A percentile compares a stretch with the other conserved stretches of the same genome.
These are phyloP conservation scores for Cranoglanis bouderius DNA, from an alignment of 2,113 vertebrate genomes.

Conservation along the genomic window DNA sequence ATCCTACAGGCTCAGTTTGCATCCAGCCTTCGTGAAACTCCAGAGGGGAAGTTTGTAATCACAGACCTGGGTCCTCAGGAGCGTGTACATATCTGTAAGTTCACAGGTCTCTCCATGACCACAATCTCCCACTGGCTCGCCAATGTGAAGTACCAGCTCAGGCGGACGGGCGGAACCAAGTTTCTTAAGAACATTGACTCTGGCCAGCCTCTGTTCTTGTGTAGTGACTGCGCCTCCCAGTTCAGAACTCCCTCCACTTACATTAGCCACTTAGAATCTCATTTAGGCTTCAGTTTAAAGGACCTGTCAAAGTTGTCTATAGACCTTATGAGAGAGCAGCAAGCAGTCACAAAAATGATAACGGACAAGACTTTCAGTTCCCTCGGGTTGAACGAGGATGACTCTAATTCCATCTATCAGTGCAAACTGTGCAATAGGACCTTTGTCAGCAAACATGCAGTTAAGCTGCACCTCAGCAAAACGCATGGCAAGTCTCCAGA, in stretches of 20 bases:
- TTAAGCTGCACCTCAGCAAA: conserved; percentile 99
- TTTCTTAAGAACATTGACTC: conserved; percentile 99
- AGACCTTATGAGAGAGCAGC: conserved; percentile 91
- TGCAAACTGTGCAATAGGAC: conserved; percentile 98
- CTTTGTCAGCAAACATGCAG: conserved; percentile 97
- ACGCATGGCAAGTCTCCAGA: conserved; percentile 99
- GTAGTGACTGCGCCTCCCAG: conserved; percentile 98
- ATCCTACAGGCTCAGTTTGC: conserved; percentile 98
- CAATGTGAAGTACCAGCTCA: conserved; percentile 98
- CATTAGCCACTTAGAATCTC: conserved; percentile 95
- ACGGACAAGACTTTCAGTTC: conserved; percentile 84
- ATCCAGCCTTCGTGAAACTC: conserved; percentile 89
- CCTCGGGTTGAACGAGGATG: conserved; percentile 87
- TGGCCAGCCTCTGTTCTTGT: conserved; percentile 97
- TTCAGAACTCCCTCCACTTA: conserved; percentile 98
- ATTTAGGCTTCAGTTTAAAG: conserved; percentile 96
- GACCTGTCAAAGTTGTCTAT: conserved; percentile 98
- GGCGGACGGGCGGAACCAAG: conserved; percentile 97
- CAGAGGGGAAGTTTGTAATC: conserved; percentile 93
- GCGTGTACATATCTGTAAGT: conserved; percentile 98
- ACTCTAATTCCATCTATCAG: conserved; percentile 88
- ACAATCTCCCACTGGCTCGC: conserved; percentile 99
- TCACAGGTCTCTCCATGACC: conserved; percentile 99
- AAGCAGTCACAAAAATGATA: conserved; percentile 87
- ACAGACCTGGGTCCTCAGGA: conserved; percentile 96